phyloP scores from a whole-genome alignment of 2,113 vertebrate species.

The Rhineura floridana region DNA sequence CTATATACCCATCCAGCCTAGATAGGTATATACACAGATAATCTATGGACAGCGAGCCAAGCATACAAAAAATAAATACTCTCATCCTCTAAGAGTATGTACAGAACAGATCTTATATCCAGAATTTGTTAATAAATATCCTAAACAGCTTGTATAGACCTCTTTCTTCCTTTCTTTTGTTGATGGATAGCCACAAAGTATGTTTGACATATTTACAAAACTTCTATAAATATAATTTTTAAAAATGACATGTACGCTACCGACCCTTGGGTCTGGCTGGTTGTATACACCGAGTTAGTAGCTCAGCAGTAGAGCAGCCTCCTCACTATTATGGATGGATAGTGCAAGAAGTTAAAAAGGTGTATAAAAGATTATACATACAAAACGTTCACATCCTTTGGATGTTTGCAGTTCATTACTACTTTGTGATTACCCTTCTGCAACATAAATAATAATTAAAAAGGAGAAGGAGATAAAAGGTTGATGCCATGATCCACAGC shows the following conservation, averaged over 20 bases:
- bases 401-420: conserved; percentile 85
- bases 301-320: conserved; percentile 74
- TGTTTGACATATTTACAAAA: conserved; percentile 80
- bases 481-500: conserved; percentile 51
- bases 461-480: conserved; percentile 29
- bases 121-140: conserved; percentile 86
- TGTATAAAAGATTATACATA: conserved; percentile 90
- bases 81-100: conserved; percentile 77
- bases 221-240: conserved; percentile 80
- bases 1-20: conserved; percentile 47
- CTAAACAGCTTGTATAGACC: conserved; percentile 73
- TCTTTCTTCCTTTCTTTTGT: conserved; percentile 75
- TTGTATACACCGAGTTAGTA: conserved; percentile 78
- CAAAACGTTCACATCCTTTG: conserved; percentile 87
- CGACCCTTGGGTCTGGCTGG: conserved; percentile 69
- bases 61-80: conserved; percentile 86
- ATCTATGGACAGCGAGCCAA: conserved; percentile 72
- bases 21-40: conserved; percentile 65
- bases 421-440: conserved; percentile 86
- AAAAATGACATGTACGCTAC: conserved; percentile 75
- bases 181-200: conserved; percentile 86
- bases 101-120: conserved; percentile 77
- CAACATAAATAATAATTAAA: conserved; percentile 78
- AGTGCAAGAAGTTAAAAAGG: conserved; percentile 84
- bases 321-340: conserved; percentile 77